Conservation (phyloP, 2,797 vertebrate genomes). For the Epinephelus coioides region DNA sequence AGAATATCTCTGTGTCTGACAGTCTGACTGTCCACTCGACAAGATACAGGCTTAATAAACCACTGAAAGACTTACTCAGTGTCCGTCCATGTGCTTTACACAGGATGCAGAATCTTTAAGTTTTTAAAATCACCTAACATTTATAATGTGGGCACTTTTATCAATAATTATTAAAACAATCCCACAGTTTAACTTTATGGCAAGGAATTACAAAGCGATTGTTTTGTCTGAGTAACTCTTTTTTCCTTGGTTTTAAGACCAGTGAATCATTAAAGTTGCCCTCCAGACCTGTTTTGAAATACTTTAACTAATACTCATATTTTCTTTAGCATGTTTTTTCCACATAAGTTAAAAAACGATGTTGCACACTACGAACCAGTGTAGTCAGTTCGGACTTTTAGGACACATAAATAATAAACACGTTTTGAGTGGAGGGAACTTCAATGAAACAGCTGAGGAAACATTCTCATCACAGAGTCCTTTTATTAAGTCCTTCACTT, state of each 20-base stretch:
- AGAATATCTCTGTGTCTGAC: slow-evolving; percentile 13
- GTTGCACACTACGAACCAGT: no score
- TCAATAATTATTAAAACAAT: neutral
- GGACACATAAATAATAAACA: no score
- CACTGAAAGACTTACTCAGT: neutral
- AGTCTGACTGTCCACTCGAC: neutral
- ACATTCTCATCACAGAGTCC: neutral
- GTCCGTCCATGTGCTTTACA: neutral
- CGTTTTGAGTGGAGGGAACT: no score
- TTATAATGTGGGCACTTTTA: neutral
- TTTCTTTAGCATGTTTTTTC: no score
- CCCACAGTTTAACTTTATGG: neutral
- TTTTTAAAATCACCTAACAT: neutral
- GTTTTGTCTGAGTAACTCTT: neutral
- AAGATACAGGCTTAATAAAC: neutral
- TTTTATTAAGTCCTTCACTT: neutral
- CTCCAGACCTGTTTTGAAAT: no score
- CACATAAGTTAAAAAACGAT: no score
- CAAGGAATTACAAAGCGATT: no score
- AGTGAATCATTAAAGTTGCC: neutral
- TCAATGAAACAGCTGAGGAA: neutral
- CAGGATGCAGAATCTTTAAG: neutral
- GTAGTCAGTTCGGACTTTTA: no score
- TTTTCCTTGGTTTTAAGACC: neutral
- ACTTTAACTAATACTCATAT: no score